Conservation (phyloP, 2,888 invertebrate genomes). For the Timema cristinae region DNA sequence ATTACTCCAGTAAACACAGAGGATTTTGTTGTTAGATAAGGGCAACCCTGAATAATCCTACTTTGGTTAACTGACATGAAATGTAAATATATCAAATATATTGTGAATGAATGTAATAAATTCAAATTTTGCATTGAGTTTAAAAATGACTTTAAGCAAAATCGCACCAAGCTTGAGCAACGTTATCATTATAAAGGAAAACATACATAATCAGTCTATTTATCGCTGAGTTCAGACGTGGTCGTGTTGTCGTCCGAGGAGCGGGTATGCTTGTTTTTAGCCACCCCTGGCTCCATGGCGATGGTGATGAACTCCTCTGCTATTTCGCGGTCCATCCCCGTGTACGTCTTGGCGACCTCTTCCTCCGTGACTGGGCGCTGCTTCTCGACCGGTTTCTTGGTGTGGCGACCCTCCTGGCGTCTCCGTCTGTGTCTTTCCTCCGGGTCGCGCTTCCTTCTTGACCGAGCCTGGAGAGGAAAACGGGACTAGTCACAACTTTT, state of each 20-base stretch:
- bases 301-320: slow-evolving; percentile 45
- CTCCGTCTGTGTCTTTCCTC: slow-evolving; percentile 24
- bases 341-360: slow-evolving; percentile 42
- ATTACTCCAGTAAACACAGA: too few relatives aligned
- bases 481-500: too few relatives aligned
- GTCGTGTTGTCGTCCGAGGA: neutral
- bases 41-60: too few relatives aligned
- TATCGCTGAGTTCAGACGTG: slow-evolving; percentile 3
- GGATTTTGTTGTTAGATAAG: too few relatives aligned
- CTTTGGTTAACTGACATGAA: too few relatives aligned
- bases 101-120: too few relatives aligned
- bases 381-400: neutral
- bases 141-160: too few relatives aligned
- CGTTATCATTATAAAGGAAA: too few relatives aligned
- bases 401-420: neutral
- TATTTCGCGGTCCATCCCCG: slow-evolving; percentile 44
- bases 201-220: neutral
- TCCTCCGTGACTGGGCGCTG: slow-evolving; percentile 39
- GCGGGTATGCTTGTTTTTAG: neutral
- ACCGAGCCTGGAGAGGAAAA: neutral
- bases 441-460: slow-evolving; percentile 16
- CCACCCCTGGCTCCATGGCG: slow-evolving; percentile 40
- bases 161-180: too few relatives aligned
- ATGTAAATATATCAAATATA: too few relatives aligned
- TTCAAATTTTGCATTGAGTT: too few relatives aligned